Evolutionary conservation across 2,888 invertebrate species (phyloP).

Genomic region (Ferrisia virgata): DNA sequence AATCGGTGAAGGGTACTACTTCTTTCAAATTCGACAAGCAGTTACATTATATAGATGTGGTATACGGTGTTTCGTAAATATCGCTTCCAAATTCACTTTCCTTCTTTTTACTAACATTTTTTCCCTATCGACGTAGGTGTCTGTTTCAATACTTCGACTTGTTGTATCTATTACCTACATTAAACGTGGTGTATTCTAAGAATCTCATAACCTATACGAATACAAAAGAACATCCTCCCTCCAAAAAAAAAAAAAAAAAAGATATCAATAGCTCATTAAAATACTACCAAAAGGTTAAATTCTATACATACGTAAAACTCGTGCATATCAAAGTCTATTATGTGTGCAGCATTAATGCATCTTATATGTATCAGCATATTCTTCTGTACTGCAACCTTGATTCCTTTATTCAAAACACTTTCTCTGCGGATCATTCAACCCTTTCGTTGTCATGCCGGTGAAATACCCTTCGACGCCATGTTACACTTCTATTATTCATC

Average conservation of each 20-base stretch:
- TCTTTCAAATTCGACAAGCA: conserved; percentile 36
- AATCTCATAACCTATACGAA: neutral
- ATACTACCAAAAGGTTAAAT: neutral
- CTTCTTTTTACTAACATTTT: neutral
- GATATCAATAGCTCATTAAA: neutral
- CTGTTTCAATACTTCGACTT: neutral
- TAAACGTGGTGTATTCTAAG: neutral
- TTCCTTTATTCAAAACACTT: neutral
- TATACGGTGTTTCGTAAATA: conserved; percentile 29
- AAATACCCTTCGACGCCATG: neutral
- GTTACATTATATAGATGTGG: conserved; percentile 33
- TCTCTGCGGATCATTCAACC: conserved; percentile 1
- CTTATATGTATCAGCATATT: neutral
- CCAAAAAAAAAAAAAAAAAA: too few relatives aligned
- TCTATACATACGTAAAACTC: neutral
- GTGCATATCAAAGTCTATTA: neutral
- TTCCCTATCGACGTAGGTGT: neutral
- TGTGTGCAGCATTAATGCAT: neutral
- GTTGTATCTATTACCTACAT: too few relatives aligned
- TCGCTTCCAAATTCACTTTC: neutral
- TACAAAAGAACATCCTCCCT: too few relatives aligned
- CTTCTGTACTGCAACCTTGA: neutral
- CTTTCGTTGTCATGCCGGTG: neutral
- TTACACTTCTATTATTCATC: neutral
- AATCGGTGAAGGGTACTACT: conserved; percentile 33